These are phyloP conservation scores for Chaenodraco wilsoni DNA, from an alignment of 2,797 vertebrate species.

Conservation along the genomic window DNA sequence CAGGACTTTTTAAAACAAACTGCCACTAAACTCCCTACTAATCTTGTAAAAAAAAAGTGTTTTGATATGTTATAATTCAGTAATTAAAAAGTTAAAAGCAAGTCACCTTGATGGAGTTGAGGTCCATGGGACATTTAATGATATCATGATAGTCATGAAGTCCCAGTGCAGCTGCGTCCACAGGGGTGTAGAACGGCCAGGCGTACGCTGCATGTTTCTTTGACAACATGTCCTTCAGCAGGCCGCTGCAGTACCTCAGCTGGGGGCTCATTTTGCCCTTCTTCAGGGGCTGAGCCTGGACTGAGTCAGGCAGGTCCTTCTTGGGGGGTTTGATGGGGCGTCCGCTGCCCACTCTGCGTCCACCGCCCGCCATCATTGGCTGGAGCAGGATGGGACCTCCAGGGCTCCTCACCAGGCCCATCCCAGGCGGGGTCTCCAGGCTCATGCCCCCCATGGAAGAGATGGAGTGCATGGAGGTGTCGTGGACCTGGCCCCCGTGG, in stretches of 20 bases:
- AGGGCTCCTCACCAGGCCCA: slow-evolving; percentile 77
- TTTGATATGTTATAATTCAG: no score
- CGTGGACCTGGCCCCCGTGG: slow-evolving; percentile 81
- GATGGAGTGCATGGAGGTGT: slow-evolving; percentile 83
- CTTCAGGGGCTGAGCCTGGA: slow-evolving; percentile 88
- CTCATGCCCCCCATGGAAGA: slow-evolving; percentile 82
- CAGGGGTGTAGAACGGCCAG: slow-evolving; percentile 91
- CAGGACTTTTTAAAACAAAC: no score
- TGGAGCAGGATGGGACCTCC: slow-evolving; percentile 83
- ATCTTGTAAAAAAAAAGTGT: no score
- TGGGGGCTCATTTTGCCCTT: slow-evolving; percentile 90
- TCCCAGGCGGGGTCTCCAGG: slow-evolving; percentile 77
- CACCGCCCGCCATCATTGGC: slow-evolving; percentile 70
- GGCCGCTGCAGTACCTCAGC: slow-evolving; percentile 91
- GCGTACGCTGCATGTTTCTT: slow-evolving; percentile 90
- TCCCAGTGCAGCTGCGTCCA: slow-evolving; percentile 86
- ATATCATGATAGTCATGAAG: slow-evolving; percentile 96
- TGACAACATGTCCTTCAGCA: slow-evolving; percentile 92
- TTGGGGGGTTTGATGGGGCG: slow-evolving; percentile 94
- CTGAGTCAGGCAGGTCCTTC: slow-evolving; percentile 92
- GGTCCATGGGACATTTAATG: slow-evolving; percentile 97
- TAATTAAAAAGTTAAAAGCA: no score
- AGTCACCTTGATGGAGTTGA: slow-evolving; percentile 91
- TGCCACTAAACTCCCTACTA: no score
- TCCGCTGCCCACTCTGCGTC: slow-evolving; percentile 89